Evolutionary conservation across 2,888 invertebrate genomes (phyloP).

Genomic region (Acrobasis suavella): DNA sequence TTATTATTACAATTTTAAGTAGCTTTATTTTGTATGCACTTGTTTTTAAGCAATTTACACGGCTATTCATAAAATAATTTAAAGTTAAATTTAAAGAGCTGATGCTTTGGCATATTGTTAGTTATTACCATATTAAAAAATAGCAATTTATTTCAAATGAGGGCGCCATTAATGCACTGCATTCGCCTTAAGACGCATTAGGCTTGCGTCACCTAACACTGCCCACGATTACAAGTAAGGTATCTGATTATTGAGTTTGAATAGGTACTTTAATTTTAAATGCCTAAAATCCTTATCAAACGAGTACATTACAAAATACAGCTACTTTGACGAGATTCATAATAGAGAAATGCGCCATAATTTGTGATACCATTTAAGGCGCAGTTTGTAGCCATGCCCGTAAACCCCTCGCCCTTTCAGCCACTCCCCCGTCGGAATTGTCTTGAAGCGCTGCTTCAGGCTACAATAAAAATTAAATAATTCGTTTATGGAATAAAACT

Average conservation of each 20-base stretch:
- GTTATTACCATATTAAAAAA: too few relatives aligned
- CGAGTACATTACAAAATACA: not conserved
- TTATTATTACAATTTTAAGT: not conserved
- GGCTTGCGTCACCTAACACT: too few relatives aligned
- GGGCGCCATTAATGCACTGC: too few relatives aligned
- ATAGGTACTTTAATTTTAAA: not conserved
- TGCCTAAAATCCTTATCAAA: not conserved
- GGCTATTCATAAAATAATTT: too few relatives aligned
- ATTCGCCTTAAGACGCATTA: too few relatives aligned
- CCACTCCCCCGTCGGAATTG: conserved; percentile 61
- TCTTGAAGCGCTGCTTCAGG: conserved; percentile 65
- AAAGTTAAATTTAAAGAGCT: too few relatives aligned
- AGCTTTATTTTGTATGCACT: not conserved
- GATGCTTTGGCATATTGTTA: too few relatives aligned
- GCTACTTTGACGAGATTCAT: not conserved
- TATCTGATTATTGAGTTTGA: too few relatives aligned
- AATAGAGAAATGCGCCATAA: not conserved
- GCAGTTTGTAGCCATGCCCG: conserved; percentile 75
- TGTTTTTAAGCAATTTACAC: too few relatives aligned
- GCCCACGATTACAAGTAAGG: too few relatives aligned
- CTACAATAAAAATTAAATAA: conserved; percentile 40
- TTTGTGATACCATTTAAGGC: conserved; percentile 44
- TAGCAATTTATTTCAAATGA: too few relatives aligned
- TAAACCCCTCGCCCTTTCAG: conserved; percentile 65
- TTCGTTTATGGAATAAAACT: too few relatives aligned